Evolutionary conservation across 2,888 invertebrate species (phyloP), one percentile per base, ranked within the genome.

Genomic region (Anoncus sp.): DNA sequence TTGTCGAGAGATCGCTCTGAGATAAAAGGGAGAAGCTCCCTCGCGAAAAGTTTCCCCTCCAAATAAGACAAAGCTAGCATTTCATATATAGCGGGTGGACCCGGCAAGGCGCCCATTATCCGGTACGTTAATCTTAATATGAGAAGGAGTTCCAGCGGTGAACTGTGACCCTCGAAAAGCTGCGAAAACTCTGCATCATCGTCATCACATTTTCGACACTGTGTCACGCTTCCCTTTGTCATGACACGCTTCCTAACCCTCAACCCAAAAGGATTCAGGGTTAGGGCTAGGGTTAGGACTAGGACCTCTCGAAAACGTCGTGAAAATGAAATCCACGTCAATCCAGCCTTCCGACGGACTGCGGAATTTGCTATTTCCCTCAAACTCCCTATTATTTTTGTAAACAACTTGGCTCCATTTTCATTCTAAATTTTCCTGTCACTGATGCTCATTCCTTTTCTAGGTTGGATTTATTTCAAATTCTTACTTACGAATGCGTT

Each of bases 111-210:
- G 57, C 67, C 82, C 81, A 83, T 85, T 85, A 84, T 82, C 72
- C 84, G 84, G 82, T 83, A 83, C 83, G 83, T 86, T 86, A 83
- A 85, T 84, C 84, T 84, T 70, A 80, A 78, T 69, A 72, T 63
- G 45, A 59, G 40, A 47, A 47, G 49, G 35, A 62, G 57, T 63
- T 49, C 45, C 60, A 45, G 62, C 38, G 62, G 55, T 55, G 22
- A 66, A 66, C 31, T 22, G 47, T 27, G 20, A 63, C 40, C 51
- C 40, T 31, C 40, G 71, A 40, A 14, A 53, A 53, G n/a, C 63
- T 35, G 53, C 59, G 22, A 45, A 53, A 47, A 53, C 74, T 59
- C 70, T 59, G 62, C 57, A 66, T 66, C 76, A 81, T 75, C 75
- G 59, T 75, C 70, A 70, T 77, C 66, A 69, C 67, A 53, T 62